Conservation (phyloP, 2,888 invertebrate genomes). For the Ornithoptera alexandrae region DNA sequence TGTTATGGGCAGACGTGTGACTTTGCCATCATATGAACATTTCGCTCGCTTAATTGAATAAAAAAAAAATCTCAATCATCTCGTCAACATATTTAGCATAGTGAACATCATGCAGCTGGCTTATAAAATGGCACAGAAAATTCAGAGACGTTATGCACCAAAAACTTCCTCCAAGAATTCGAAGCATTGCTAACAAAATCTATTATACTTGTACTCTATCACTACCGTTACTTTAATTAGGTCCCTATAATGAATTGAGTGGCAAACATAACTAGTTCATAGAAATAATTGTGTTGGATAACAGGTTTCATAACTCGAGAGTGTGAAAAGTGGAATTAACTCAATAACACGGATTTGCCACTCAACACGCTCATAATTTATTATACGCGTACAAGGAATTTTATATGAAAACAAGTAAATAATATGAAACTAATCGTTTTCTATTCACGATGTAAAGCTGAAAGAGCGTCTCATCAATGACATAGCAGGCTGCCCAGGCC, state of each 20-base stretch:
- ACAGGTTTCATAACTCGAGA: not conserved
- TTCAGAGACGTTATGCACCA: not conserved
- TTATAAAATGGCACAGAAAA: not conserved
- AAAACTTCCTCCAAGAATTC: not conserved
- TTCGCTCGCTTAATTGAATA: too few species aligned
- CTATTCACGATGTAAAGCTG: conserved; percentile 9
- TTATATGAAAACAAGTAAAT: not conserved
- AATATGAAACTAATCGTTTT: not conserved
- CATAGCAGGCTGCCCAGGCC: conserved; percentile 20
- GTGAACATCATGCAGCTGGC: not conserved
- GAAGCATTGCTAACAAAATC: not conserved
- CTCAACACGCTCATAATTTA: not conserved
- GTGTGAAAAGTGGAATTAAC: not conserved
- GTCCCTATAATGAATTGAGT: not conserved
- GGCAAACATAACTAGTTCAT: not conserved
- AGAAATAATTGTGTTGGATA: not conserved
- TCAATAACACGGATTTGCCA: not conserved
- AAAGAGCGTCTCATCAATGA: conserved; percentile 28
- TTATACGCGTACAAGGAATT: not conserved
- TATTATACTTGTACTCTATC: not conserved
- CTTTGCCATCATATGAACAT: too few species aligned
- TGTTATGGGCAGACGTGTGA: too few species aligned
- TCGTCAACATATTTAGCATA: too few species aligned
- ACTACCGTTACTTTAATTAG: not conserved
- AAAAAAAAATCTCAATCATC: too few species aligned